Conservation (phyloP, 64 coral and sea anemone genomes). For the Porites australiensis region DNA sequence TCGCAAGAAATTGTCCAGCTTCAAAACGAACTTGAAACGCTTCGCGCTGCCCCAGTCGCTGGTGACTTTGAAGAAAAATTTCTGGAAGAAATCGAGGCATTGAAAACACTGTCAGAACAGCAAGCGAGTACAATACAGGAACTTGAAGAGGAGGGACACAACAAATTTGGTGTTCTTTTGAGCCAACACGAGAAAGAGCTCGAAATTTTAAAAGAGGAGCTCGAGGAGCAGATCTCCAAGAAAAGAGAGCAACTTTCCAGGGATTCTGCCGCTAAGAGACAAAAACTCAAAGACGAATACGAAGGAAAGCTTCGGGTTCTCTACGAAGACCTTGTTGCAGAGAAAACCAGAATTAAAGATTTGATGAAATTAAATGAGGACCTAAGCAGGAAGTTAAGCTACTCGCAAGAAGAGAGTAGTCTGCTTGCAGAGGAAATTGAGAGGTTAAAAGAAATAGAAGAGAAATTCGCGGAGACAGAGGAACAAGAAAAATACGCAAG, state of each 20-base stretch:
- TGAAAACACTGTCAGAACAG: conserved; percentile 64
- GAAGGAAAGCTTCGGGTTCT: conserved; percentile 87
- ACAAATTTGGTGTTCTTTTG: conserved; percentile 91
- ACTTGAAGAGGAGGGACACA: conserved; percentile 83
- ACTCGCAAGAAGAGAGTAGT: conserved; percentile 57
- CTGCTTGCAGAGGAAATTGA: conserved; percentile 65
- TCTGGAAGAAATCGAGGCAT: conserved; percentile 61
- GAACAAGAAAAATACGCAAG: conserved; percentile 14
- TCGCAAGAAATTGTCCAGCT: conserved; percentile 51
- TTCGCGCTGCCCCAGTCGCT: neutral
- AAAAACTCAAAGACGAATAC: conserved; percentile 90
- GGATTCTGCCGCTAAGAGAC: conserved; percentile 83
- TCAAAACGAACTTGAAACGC: conserved; percentile 50
- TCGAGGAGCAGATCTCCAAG: conserved; percentile 92
- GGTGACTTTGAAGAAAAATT: conserved; percentile 52
- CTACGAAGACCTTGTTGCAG: conserved; percentile 91
- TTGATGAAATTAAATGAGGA: conserved; percentile 73
- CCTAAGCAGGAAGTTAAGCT: conserved; percentile 66
- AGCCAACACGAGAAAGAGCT: conserved; percentile 95
- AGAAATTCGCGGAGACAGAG: conserved; percentile 38
- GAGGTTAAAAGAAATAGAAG: conserved; percentile 67
- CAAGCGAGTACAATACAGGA: conserved; percentile 67
- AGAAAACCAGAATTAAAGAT: conserved; percentile 79
- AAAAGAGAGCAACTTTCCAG: conserved; percentile 92
- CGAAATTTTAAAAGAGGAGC: conserved; percentile 85